A percentile compares a stretch with the other conserved stretches of the same genome.
These are phyloP conservation scores for Merodon equestris DNA, from an alignment of 2,888 invertebrate species.

Conservation along the genomic window DNA sequence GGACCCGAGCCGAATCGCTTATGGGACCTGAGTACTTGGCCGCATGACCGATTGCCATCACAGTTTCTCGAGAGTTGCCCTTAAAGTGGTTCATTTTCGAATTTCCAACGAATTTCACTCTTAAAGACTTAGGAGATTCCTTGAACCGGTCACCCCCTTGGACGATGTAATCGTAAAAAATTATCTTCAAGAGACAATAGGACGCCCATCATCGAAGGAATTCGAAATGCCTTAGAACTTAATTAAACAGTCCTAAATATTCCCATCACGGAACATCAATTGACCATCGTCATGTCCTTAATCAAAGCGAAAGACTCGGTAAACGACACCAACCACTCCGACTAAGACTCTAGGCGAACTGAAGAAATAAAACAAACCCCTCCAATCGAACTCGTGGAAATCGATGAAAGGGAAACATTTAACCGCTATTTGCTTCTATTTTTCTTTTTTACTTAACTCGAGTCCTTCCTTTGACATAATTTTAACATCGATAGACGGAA, in stretches of 20 bases:
- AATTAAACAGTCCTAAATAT: constrained; percentile 53
- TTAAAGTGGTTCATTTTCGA: too few species aligned
- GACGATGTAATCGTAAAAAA: too few species aligned
- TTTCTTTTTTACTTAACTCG: constrained; percentile 10
- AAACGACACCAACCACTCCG: background rate
- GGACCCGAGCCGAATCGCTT: too few species aligned
- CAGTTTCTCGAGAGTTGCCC: too few species aligned
- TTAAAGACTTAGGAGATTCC: too few species aligned
- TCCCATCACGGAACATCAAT: constrained; percentile 52
- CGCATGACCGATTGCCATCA: too few species aligned
- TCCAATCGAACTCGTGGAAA: constrained; percentile 28
- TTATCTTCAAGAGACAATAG: constrained; percentile 18
- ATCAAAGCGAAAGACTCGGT: too few species aligned
- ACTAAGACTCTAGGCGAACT: constrained; percentile 8
- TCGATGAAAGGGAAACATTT: constrained; percentile 50
- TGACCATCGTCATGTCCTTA: constrained; percentile 52
- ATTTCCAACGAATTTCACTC: too few species aligned
- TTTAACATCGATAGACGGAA: constrained; percentile 38
- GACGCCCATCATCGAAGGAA: constrained; percentile 5
- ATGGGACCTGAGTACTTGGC: too few species aligned
- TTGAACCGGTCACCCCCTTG: too few species aligned
- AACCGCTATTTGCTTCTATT: constrained; percentile 35
- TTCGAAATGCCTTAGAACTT: constrained; percentile 45
- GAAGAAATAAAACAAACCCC: constrained; percentile 5
- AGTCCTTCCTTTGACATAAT: constrained; percentile 61